Evolutionary conservation across 2,113 vertebrate genomes (phyloP).

Genomic region (Eolophus roseicapilla): DNA sequence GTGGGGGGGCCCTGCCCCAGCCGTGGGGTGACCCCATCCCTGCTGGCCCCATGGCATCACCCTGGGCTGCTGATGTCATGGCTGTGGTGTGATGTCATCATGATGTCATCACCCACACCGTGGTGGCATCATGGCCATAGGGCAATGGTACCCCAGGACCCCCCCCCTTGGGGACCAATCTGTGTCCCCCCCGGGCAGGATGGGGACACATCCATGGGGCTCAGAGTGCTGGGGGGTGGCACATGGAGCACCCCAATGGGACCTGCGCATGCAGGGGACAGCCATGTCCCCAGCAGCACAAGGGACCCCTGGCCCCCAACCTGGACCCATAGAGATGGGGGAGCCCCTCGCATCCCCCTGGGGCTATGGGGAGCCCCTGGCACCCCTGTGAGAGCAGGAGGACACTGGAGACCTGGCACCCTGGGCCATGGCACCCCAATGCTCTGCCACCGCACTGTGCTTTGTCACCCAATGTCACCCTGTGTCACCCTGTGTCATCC

Average conservation of each 20-base stretch:
- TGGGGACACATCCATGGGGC: neutral
- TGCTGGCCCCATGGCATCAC: accelerated
- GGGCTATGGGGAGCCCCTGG: neutral
- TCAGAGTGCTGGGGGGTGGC: neutral
- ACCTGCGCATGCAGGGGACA: too few relatives aligned
- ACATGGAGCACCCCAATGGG: neutral
- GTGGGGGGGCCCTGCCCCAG: conserved; percentile 54
- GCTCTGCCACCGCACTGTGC: neutral
- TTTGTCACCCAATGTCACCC: neutral
- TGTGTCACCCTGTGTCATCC: accelerated
- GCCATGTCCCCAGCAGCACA: neutral
- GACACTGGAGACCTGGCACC: conserved; percentile 21
- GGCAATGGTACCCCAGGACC: too few relatives aligned
- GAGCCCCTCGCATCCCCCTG: too few relatives aligned
- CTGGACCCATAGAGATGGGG: too few relatives aligned
- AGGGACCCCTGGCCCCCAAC: neutral
- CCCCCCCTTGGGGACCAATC: neutral
- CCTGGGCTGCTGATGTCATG: neutral
- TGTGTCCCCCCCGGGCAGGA: neutral
- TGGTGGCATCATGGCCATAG: neutral
- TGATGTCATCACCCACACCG: neutral
- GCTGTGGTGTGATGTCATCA: neutral
- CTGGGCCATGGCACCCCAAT: neutral
- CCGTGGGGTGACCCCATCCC: neutral
- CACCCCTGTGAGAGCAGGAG: neutral